phyloP scores from a whole-genome alignment of 1,140 invertebrate species.

The Nylanderia fulva region DNA sequence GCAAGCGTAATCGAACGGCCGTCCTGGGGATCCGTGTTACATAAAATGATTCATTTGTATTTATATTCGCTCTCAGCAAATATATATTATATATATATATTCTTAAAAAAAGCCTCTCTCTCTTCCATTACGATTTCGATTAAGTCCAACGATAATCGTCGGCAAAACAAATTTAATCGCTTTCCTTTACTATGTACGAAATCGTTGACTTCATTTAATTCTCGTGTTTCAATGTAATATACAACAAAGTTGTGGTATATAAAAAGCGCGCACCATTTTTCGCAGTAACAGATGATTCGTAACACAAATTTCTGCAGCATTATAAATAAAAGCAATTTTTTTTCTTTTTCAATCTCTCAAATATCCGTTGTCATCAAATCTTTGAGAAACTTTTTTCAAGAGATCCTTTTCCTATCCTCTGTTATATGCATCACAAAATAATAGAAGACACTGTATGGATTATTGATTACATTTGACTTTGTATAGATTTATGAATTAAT shows the following conservation, averaged over 20 bases:
- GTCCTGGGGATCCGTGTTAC: conserved; percentile 46
- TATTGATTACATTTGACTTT: no score
- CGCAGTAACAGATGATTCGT: not conserved
- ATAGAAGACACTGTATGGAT: not conserved
- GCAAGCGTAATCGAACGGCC: conserved; percentile 56
- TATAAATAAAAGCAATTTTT: not conserved
- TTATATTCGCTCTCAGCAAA: conserved; percentile 39
- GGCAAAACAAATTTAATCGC: conserved; percentile 23
- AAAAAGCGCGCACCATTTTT: not conserved
- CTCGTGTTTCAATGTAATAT: conserved; percentile 4
- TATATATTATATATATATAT: conserved; percentile 47
- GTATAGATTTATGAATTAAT: not conserved
- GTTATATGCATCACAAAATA: not conserved
- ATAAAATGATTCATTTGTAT: conserved; percentile 62
- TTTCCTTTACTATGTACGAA: conserved; percentile 17
- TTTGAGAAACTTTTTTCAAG: not conserved
- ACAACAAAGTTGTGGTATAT: not conserved
- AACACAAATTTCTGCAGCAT: not conserved
- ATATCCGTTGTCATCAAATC: no score
- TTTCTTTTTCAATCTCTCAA: no score
- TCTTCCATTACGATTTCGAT: conserved; percentile 52
- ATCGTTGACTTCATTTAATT: conserved; percentile 21
- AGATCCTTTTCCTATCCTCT: not conserved
- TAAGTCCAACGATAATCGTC: conserved; percentile 43
- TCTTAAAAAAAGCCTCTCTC: conserved; percentile 24